phyloP scores from a whole-genome alignment of 2,888 invertebrate genomes.

The Cremastinae sp. region DNA sequence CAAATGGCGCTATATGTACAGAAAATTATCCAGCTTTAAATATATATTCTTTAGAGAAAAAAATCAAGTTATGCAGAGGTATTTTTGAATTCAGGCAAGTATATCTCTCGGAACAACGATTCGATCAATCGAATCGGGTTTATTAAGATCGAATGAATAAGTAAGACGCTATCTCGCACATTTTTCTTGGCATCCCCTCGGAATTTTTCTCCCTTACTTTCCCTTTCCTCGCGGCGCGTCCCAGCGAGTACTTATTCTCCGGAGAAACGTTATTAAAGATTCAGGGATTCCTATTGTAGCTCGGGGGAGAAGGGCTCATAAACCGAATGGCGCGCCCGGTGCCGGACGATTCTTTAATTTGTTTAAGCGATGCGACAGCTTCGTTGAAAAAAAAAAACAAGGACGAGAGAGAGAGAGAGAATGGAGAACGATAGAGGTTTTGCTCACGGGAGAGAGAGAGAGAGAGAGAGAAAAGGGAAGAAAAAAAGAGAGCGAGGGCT shows the following conservation, averaged over 20 bases:
- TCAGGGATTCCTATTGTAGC: constrained; percentile 69
- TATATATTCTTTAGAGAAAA: no score
- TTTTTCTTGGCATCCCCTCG: constrained; percentile 29
- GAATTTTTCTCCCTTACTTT: constrained; percentile 32
- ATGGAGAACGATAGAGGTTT: constrained; percentile 59
- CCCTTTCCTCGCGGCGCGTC: constrained; percentile 3
- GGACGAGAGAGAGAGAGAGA: constrained; percentile 28
- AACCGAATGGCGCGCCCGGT: constrained; percentile 66
- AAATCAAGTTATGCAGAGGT: no score
- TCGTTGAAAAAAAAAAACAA: constrained; percentile 8
- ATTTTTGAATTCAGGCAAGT: no score
- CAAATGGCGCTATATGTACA: no score
- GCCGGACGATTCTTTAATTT: constrained; percentile 78
- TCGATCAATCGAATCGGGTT: neutral
- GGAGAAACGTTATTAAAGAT: constrained; percentile 72
- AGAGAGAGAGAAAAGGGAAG: constrained; percentile 39
- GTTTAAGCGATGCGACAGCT: constrained; percentile 74
- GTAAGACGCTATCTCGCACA: constrained; percentile 15
- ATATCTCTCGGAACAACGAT: no score
- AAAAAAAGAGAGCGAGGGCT: constrained; percentile 52
- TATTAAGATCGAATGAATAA: constrained; percentile 11
- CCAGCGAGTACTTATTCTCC: constrained; percentile 61
- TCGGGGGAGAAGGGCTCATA: constrained; percentile 65
- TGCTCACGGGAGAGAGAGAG: constrained; percentile 34
- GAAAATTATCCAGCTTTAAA: no score